Evolutionary conservation across 1,140 invertebrate species (phyloP).

Genomic region (Pseudomyrmex dendroicus): DNA sequence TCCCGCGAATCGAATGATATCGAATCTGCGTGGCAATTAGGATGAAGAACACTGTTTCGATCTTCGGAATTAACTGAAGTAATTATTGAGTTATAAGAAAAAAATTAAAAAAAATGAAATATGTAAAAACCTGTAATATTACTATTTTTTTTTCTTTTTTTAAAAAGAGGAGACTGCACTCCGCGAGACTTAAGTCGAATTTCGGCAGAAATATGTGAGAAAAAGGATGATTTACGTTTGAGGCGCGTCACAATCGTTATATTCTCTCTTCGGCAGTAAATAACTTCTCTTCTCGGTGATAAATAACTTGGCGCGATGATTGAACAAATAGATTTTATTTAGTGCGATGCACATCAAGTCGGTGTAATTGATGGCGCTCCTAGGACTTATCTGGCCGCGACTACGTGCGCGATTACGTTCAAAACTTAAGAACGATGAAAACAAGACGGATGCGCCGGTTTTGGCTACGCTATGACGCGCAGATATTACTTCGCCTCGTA

Average conservation of each 20-base stretch:
- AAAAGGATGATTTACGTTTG: not conserved
- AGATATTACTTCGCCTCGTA: not conserved
- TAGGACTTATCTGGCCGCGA: constrained; percentile 42
- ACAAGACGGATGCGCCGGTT: constrained; percentile 40
- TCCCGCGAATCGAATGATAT: not conserved
- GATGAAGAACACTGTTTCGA: not conserved
- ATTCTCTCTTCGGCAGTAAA: not conserved
- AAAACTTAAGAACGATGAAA: constrained; percentile 38
- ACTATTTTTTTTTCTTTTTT: no score
- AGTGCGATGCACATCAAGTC: not conserved
- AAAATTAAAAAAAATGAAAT: no score
- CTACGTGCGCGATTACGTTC: not conserved
- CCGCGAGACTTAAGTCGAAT: not conserved
- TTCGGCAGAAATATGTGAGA: not conserved
- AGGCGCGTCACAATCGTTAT: not conserved
- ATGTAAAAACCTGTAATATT: no score
- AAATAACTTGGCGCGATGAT: constrained; percentile 8
- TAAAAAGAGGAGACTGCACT: no score
- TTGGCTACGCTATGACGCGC: constrained; percentile 7
- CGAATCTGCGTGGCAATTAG: not conserved
- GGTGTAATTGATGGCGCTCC: constrained; percentile 17
- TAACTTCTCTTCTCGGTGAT: not conserved
- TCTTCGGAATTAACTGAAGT: not conserved
- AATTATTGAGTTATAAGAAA: not conserved
- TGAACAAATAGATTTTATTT: constrained; percentile 38